These are phyloP conservation scores for Mormyrus proboscirostris DNA, from an alignment of 2,797 vertebrate genomes.

Conservation along the genomic window DNA sequence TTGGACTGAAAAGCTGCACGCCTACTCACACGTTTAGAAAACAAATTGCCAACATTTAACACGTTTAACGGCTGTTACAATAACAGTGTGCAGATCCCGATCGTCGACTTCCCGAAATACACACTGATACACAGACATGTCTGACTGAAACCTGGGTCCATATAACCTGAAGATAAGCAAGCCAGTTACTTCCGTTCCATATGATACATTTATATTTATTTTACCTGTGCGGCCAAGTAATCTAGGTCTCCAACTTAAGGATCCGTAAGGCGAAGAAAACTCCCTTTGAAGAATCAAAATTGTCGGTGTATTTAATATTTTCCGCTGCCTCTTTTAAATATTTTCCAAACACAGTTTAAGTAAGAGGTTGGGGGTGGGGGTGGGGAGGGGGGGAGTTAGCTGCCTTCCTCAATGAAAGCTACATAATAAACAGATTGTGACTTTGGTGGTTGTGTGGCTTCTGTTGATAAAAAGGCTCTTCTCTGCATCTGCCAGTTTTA, in stretches of 20 bases:
- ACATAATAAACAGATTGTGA: conserved; percentile 9
- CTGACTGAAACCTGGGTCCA: not conserved
- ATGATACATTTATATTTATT: conserved; percentile 3
- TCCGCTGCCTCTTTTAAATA: not conserved
- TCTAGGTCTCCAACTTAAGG: not conserved
- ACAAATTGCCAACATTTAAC: not conserved
- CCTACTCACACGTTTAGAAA: not conserved
- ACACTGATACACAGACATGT: not conserved
- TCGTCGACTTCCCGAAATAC: not conserved
- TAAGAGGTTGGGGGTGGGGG: not conserved
- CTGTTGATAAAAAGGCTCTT: conserved; percentile 9
- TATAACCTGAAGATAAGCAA: not conserved
- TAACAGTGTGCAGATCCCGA: not conserved
- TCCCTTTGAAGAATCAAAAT: not conserved
- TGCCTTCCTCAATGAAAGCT: not conserved
- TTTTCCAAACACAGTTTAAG: not conserved
- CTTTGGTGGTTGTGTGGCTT: not conserved
- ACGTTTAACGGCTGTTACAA: not conserved
- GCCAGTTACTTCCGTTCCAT: not conserved
- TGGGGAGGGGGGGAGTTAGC: too few relatives aligned
- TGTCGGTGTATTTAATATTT: not conserved
- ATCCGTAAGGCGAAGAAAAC: not conserved
- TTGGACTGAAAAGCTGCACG: not conserved
- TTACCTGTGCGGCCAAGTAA: not conserved
- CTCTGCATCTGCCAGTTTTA: not conserved